phyloP scores from a whole-genome alignment of 2,797 vertebrate species.

The Aselliscus stoliczkanus region DNA sequence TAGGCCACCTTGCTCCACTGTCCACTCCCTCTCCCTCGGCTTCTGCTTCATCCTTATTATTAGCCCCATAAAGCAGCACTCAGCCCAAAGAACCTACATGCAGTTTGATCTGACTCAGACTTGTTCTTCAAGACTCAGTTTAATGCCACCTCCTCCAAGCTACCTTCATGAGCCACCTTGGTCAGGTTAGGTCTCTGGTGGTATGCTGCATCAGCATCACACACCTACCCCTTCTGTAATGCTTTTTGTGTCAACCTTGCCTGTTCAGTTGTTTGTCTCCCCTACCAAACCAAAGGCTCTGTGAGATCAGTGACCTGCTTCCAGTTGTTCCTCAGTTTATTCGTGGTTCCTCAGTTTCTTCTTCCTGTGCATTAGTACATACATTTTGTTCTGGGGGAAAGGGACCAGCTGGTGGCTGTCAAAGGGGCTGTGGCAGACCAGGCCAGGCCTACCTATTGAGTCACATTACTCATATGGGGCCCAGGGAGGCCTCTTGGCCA shows the following conservation, averaged over 20 bases:
- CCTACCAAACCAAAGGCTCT: background rate
- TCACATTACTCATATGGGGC: too few species aligned
- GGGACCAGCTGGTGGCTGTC: too few species aligned
- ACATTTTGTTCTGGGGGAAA: too few species aligned
- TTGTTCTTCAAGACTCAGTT: background rate
- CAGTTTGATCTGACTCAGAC: background rate
- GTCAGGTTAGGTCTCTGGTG: background rate
- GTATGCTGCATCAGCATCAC: background rate
- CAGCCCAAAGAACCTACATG: background rate
- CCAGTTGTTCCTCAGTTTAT: rapidly evolving
- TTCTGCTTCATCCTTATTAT: background rate
- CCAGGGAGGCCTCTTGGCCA: background rate
- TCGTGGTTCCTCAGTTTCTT: background rate
- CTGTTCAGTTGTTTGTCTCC: background rate
- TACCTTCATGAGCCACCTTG: background rate
- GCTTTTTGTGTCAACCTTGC: background rate
- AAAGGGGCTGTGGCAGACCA: background rate
- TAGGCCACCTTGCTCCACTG: background rate
- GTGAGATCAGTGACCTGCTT: background rate
- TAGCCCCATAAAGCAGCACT: background rate
- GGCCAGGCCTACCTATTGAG: too few species aligned
- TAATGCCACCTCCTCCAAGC: too few species aligned
- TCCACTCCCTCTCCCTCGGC: background rate
- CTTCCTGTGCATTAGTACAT: rapidly evolving
- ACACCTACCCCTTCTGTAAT: background rate